A percentile compares a stretch with the other conserved stretches of the same genome.
These are phyloP conservation scores for Sabatieria punctata DNA, from an alignment of 2,888 invertebrate genomes.

Conservation along the genomic window DNA sequence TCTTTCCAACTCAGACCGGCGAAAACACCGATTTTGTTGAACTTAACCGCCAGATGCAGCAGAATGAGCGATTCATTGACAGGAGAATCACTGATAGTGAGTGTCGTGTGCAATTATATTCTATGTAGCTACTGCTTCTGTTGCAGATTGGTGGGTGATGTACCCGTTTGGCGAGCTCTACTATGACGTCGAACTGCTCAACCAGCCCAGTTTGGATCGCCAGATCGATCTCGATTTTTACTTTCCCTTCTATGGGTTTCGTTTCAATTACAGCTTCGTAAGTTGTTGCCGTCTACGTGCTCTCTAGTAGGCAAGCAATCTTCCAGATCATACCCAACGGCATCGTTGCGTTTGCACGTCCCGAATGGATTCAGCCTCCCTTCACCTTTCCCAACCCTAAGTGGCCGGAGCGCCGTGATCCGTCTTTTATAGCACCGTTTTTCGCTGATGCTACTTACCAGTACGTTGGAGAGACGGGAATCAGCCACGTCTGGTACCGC, in stretches of 20 bases:
- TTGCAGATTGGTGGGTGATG: slow-evolving; percentile 1
- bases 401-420: slow-evolving; percentile 17
- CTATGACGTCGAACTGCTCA: background rate
- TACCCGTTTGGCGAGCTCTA: slow-evolving; percentile 4
- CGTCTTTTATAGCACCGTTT: slow-evolving; percentile 17
- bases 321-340: slow-evolving; percentile 20
- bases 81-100: background rate
- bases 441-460: slow-evolving; percentile 18
- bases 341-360: slow-evolving; percentile 20
- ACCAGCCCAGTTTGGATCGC: background rate
- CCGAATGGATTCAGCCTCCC: slow-evolving; percentile 19
- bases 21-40: background rate
- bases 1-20: background rate
- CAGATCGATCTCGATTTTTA: slow-evolving; percentile 52
- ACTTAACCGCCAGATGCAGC: background rate
- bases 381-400: slow-evolving; percentile 21
- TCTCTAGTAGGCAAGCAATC: slow-evolving; percentile 12
- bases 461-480: slow-evolving; percentile 22
- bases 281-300: slow-evolving; percentile 12
- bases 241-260: slow-evolving; percentile 71
- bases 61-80: background rate
- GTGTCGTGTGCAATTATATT: background rate
- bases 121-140: no score
- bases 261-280: slow-evolving; percentile 77
- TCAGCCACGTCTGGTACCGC: slow-evolving; percentile 21